phyloP scores from a whole-genome alignment of 37 sponge, comb jelly and placozoan species.

The Hormiphora californensis region DNA sequence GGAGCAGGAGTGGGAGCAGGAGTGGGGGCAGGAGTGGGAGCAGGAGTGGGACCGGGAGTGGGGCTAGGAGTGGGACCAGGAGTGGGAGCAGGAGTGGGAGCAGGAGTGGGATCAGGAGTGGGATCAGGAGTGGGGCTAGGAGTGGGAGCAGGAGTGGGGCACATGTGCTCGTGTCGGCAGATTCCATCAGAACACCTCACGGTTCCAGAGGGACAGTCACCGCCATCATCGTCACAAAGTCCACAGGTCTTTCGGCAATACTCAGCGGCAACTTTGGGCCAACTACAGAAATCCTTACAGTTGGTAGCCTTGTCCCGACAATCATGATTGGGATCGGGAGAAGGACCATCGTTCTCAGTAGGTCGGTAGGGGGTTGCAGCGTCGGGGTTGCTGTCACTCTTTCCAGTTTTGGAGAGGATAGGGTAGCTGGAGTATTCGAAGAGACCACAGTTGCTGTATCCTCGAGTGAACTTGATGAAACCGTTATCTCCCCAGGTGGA shows the following conservation, averaged over 20 bases:
- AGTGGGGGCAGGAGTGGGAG: no score
- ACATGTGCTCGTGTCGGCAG: conserved; percentile 11
- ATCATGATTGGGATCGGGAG: neutral
- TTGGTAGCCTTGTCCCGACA: neutral
- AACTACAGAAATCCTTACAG: neutral
- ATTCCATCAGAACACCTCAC: neutral
- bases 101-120: no score
- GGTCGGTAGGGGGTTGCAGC: neutral
- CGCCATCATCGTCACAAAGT: neutral
- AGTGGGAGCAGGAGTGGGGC: no score
- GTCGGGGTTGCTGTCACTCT: neutral
- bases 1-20: no score
- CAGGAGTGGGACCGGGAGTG: no score
- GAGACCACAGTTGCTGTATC: neutral
- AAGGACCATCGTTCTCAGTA: neutral
- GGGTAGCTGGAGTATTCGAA: neutral
- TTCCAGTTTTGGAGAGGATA: neutral
- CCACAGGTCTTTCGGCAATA: neutral
- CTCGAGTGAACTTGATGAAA: neutral
- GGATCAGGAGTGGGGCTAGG: no score
- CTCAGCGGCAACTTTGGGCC: neutral
- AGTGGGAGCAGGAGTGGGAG: no score
- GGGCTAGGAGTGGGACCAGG: no score
- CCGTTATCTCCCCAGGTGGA: neutral
- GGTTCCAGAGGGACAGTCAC: conserved; percentile 18